Conservation (phyloP, 2,888 invertebrate species). For the Syrista parreyssii region DNA sequence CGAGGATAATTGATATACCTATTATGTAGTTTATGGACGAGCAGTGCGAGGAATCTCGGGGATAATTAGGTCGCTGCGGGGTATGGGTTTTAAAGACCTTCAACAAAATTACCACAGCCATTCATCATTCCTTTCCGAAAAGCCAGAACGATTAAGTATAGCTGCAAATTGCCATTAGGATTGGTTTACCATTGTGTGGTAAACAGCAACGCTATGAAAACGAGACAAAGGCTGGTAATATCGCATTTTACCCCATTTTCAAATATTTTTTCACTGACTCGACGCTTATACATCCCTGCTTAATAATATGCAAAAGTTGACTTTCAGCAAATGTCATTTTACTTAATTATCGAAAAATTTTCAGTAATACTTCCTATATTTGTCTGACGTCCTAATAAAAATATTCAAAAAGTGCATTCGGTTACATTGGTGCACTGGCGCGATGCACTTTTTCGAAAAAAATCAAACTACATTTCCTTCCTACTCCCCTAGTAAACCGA, state of each 20-base stretch:
- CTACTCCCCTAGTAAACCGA: not conserved
- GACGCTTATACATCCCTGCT: not conserved
- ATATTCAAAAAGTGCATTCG: not conserved
- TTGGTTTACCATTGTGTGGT: not conserved
- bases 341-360: not conserved
- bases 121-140: not conserved
- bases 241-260: not conserved
- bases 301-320: not conserved
- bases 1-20: slow-evolving; percentile 38
- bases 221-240: not conserved
- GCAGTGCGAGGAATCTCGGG: slow-evolving; percentile 17
- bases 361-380: not conserved
- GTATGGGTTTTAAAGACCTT: not conserved
- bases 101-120: not conserved
- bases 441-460: not conserved
- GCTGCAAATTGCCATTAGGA: not conserved
- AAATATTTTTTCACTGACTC: not conserved
- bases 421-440: not conserved
- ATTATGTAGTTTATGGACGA: not conserved
- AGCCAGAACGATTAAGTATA: not conserved
- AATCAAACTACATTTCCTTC: not conserved
- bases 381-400: not conserved
- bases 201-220: not conserved
- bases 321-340: not conserved
- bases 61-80: slow-evolving; percentile 27